Base-by-base conservation (phyloP, 2,888 invertebrate species). In the Drosophila setosimentum region DNA sequence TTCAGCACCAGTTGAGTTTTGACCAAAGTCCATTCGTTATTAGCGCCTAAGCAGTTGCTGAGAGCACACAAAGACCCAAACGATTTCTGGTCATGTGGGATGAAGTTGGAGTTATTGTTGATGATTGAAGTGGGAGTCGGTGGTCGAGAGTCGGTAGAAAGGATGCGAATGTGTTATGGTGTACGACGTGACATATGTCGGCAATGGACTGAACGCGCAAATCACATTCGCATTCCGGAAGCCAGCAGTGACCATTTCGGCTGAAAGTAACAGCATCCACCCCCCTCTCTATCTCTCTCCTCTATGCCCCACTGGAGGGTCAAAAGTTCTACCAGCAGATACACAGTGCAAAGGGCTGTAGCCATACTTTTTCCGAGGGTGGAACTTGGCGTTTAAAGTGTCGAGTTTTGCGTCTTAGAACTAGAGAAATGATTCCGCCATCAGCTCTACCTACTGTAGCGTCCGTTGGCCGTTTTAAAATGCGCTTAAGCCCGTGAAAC, bases 21-120 rank as follows among this genome's bases (percentile, higher is more conserved):
- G 92, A 92, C 91, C 92, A 91, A 83, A 87, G 90, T 87, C 91
- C 92, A 92, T 92, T 92, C 91, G 91, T 92, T 90, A 90, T 84
- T 80, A 73, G 73, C 77, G 77, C 78, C 82, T 87, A 89, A 90
- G 83, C 88, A 85, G 85, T 81, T 85, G 91, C 75, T 88, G 90
- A 91, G 82, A 78, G 79, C 82, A 72, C 53, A 60, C 62, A 59
- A 50, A 57, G 37, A 24, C 57, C 55, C 55, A 5, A 32, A 27
- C 35, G 54, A n/a, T 37, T 49, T 65, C 40, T 55, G 67, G 18
- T 7, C 37, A 27, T 53, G 24, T 59, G 40, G 42, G 32, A 18
- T 27, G 13, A n/a, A n/a, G 24, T 49, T 54, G 62, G 24, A 33
- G 33, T 18, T 45, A 16, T 24, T 45, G 13, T 16, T 3, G 21